Evolutionary conservation across 2,888 invertebrate genomes (phyloP).

Genomic region (Xestia c-nigrum): DNA sequence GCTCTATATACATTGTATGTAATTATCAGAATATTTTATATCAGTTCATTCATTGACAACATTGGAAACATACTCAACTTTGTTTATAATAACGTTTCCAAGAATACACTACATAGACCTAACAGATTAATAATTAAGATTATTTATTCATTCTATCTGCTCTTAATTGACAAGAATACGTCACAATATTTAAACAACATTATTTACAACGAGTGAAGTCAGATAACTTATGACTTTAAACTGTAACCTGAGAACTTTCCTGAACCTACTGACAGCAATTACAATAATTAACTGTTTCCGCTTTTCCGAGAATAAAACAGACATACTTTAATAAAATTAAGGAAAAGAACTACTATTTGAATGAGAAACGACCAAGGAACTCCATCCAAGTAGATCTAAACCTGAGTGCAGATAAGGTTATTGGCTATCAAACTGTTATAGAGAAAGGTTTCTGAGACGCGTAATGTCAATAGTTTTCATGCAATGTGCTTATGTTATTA

Average conservation of each 20-base stretch:
- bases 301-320: conserved; percentile 18
- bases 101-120: conserved; percentile 36
- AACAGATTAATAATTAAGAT: conserved; percentile 41
- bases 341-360: too few species aligned
- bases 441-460: background rate
- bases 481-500: background rate
- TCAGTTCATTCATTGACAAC: conserved; percentile 12
- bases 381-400: background rate
- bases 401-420: conserved; percentile 1
- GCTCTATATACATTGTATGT: background rate
- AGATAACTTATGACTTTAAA: conserved; percentile 55
- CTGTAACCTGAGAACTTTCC: conserved; percentile 40
- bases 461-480: background rate
- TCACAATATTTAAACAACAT: conserved; percentile 46
- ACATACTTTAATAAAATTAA: background rate
- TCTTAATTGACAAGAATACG: conserved; percentile 30
- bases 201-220: conserved; percentile 26
- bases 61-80: conserved; percentile 21
- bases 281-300: conserved; percentile 43
- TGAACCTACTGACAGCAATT: conserved; percentile 41
- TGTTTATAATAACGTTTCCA: conserved; percentile 47
- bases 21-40: background rate
- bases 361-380: background rate
- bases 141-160: conserved; percentile 37
- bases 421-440: background rate